Conservation (phyloP, 2,888 invertebrate genomes). For the Agrotis clavis region DNA sequence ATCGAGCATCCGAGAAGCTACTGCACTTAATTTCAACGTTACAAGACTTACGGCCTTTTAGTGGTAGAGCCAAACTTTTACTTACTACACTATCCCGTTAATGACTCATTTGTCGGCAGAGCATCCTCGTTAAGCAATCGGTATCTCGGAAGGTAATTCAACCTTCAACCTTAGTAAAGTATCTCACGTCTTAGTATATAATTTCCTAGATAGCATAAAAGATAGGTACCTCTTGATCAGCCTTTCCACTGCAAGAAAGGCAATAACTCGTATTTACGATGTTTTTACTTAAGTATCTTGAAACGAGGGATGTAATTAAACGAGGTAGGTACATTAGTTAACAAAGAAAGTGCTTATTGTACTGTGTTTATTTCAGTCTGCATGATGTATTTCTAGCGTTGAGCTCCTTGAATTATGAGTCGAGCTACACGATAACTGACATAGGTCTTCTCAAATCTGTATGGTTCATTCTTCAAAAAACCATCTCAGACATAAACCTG, state of each 20-base stretch:
- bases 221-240: constrained; percentile 28
- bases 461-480: no score
- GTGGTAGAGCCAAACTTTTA: background rate
- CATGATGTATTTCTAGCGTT: no score
- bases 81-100: constrained; percentile 11
- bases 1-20: no score
- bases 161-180: constrained; percentile 42
- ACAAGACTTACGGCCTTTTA: no score
- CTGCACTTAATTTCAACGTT: no score
- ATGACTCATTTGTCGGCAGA: constrained; percentile 46
- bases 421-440: no score
- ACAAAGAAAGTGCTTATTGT: constrained; percentile 11
- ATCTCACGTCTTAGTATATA: constrained; percentile 32
- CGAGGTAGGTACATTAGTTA: constrained; percentile 18
- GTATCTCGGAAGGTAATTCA: constrained; percentile 43
- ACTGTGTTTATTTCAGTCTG: background rate
- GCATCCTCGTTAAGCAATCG: constrained; percentile 49
- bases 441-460: no score
- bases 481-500: no score
- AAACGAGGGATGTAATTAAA: constrained; percentile 26
- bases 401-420: no score
- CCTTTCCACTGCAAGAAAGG: constrained; percentile 17
- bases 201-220: constrained; percentile 23
- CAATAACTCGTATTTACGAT: constrained; percentile 32
- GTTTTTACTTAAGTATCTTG: constrained; percentile 18